Conservation (phyloP, 2,113 vertebrate species). For the Misgurnus anguillicaudatus region DNA sequence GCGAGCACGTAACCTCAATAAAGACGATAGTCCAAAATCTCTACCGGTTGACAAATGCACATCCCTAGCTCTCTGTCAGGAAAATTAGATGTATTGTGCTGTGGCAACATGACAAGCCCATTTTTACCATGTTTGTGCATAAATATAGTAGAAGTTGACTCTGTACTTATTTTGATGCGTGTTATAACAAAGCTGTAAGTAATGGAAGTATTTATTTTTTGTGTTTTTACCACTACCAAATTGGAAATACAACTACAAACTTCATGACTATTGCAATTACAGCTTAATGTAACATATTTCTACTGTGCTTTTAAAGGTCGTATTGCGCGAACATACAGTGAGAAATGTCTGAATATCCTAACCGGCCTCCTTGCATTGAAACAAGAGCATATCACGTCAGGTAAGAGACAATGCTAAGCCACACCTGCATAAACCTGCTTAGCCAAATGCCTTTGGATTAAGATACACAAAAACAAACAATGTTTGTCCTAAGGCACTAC, state of each 20-base stretch:
- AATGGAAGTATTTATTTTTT: not conserved
- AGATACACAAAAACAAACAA: not conserved
- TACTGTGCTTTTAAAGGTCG: constrained; percentile 72
- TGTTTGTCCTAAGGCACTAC: not conserved
- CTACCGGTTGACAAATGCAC: too few species aligned
- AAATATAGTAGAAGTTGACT: too few species aligned
- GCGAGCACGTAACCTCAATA: too few species aligned
- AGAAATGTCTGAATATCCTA: constrained; percentile 87
- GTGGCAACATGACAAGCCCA: too few species aligned
- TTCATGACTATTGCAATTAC: not conserved
- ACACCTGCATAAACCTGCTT: not conserved
- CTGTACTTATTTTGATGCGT: too few species aligned
- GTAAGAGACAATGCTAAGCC: constrained; percentile 63
- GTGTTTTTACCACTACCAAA: too few species aligned
- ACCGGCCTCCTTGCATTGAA: constrained; percentile 86
- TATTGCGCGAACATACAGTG: constrained; percentile 90
- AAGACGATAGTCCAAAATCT: too few species aligned
- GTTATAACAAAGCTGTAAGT: not conserved
- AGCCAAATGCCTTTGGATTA: too few species aligned
- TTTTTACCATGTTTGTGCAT: too few species aligned
- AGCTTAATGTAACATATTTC: not conserved
- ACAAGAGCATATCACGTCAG: constrained; percentile 93
- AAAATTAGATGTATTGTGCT: too few species aligned
- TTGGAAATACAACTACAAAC: too few species aligned
- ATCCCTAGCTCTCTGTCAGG: too few species aligned